A percentile compares a stretch with the other conserved stretches of the same genome.
phyloP scores from a whole-genome alignment of 2,888 invertebrate species.

The Calameuta idolon region DNA sequence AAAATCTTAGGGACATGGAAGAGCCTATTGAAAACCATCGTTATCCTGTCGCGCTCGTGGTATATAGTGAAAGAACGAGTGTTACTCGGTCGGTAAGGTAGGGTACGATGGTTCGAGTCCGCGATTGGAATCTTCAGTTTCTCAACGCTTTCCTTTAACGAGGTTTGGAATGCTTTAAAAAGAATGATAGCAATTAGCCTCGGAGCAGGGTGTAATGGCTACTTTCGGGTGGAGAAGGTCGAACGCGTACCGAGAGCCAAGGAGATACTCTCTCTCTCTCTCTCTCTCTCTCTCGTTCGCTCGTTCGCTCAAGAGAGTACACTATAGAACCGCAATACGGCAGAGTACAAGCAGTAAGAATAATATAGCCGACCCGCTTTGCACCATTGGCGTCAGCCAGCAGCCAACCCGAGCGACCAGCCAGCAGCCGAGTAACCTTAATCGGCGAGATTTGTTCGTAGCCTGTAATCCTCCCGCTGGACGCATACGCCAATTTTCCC shows the following conservation, averaged over 20 bases:
- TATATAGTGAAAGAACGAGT: not conserved
- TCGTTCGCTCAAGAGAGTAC: not conserved
- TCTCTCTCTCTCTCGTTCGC: not conserved
- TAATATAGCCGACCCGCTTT: conserved; percentile 52
- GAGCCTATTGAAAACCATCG: not conserved
- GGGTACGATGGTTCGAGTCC: not conserved
- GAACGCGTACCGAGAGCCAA: not conserved
- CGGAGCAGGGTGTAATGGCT: not conserved
- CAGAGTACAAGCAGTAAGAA: conserved; percentile 33
- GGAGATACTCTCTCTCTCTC: not conserved
- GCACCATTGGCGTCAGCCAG: conserved; percentile 48
- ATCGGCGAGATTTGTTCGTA: conserved; percentile 2
- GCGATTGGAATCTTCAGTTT: conserved; percentile 1
- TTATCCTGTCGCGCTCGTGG: not conserved
- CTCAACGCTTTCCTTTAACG: conserved; percentile 6
- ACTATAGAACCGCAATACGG: not conserved
- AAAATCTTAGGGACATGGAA: not conserved
- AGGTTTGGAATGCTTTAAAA: not conserved
- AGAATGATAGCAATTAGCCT: conserved; percentile 2
- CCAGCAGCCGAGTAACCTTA: conserved; percentile 34
- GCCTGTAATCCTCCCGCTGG: not conserved
- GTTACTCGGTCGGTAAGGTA: not conserved
- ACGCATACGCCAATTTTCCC: not conserved
- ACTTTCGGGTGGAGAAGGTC: not conserved
- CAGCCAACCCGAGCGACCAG: conserved; percentile 49